Evolutionary conservation across 37 sponge, comb jelly and placozoan species (phyloP), one percentile per base, ranked within the genome.

Genomic region (Dysidea cf. avara): DNA sequence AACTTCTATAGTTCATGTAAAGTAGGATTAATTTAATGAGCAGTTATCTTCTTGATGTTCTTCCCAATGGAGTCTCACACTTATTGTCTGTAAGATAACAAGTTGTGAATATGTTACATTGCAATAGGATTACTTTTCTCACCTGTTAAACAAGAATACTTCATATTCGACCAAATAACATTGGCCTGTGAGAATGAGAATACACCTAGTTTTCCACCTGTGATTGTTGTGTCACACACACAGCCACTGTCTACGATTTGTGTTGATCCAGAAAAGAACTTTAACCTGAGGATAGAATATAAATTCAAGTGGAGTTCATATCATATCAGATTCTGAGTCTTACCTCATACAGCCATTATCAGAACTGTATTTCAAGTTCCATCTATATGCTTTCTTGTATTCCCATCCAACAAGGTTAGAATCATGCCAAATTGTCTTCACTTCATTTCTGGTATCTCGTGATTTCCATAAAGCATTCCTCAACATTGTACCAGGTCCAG

Each of bases 121-220:
- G n/a, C n/a, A n/a, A n/a, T n/a, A n/a, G n/a, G n/a, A n/a, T n/a
- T n/a, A n/a, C n/a, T n/a, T n/a, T n/a, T n/a, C n/a, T n/a, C n/a
- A n/a, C n/a, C n/a, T n/a, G n/a, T n/a, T n/a, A 64, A 40, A 33
- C 72, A 71, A 50, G 21, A 66, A 28, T 78, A 66, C 53, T 66
- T 2, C 25, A 87, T 20, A 28, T 83, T 55, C 20, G 75, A 77
- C 83, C 83, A 94, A 16, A 82, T 78, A 21, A 91, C 81, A 0
- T 68, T 22, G 12, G 40, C 61, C 61, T 94, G 95, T 1, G 73
- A 79, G 80, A 90, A 90, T 34, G 79, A 83, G 46, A 66, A 94
- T 39, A 87, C 36, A 2, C 95, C 95, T 7, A 91, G 56, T 60
- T 65, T 75, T 25, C 95, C 95, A 14, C 95, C 95, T 52, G 71